phyloP scores from a whole-genome alignment of 1,140 invertebrate species.

The Aphelenchoides fujianensis region DNA sequence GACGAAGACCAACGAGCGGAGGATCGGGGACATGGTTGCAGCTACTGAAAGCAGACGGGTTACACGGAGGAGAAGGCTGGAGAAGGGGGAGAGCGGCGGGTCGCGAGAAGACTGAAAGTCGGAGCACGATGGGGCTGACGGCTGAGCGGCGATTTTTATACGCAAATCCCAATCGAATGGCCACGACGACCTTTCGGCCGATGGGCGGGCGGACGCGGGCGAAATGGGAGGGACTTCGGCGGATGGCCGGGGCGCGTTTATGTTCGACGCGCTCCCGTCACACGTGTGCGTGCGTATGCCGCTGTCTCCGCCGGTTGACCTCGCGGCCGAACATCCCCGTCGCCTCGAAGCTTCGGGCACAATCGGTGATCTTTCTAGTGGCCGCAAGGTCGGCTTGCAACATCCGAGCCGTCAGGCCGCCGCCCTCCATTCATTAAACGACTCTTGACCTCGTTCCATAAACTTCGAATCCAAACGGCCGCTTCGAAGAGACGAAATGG shows the following conservation, averaged over 20 bases:
- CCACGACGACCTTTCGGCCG: not conserved
- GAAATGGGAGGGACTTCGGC: conserved; percentile 4
- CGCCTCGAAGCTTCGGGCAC: not conserved
- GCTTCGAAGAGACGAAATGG: not conserved
- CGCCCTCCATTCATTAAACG: too few species aligned
- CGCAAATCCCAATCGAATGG: not conserved
- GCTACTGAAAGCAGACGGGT: not conserved
- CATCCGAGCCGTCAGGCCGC: too few species aligned
- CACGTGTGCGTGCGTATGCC: not conserved
- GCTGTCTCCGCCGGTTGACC: too few species aligned
- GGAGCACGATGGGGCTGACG: not conserved
- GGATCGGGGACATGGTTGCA: not conserved
- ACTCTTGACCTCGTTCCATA: too few species aligned
- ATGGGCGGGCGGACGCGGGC: not conserved
- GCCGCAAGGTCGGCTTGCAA: not conserved
- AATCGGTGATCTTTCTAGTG: not conserved
- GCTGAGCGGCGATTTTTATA: conserved; percentile 10
- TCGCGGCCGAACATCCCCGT: not conserved
- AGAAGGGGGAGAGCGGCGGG: not conserved
- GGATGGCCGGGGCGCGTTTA: not conserved
- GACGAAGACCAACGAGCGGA: not conserved
- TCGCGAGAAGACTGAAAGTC: not conserved
- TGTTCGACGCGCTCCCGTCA: not conserved
- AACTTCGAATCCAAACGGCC: not conserved
- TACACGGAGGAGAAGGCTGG: too few species aligned